Evolutionary conservation across 2,113 vertebrate species (phyloP), one percentile per base, ranked within the genome.

Genomic region (Maccullochella peelii): DNA sequence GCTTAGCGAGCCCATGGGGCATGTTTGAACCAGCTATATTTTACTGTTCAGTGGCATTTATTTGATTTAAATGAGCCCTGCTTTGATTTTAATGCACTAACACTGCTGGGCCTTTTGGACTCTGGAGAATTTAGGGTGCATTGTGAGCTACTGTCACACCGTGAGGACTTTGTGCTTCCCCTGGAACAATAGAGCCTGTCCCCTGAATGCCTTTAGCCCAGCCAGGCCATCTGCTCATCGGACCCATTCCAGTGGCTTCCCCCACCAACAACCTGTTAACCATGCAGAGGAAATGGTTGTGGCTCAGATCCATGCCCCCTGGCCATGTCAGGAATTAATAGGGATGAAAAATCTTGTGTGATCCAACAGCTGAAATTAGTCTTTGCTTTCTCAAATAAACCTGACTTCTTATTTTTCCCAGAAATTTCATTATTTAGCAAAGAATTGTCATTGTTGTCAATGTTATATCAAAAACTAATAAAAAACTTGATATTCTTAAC

Each of bases 191-290:
- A 90, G 90, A 90, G 82, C 33, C 82, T 59, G 84, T 80, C 86
- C 89, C 55, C 61, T 77, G 84, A 85, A 88, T 81, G 83, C 86
- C 81, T 79, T 74, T 12, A 90, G 84, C 65, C 86, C 68, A 59
- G 86, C 80, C 86, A 57, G 70, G 86, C 95, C 95, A 96, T 95
- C 94, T 95, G 95, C 91, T 91, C 83, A 1, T 58, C 75, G n/a
- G 80, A 59, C 40, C 87, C 82, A 93, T 92, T 93, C 90, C 89
- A 70, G 77, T 65, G 87, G 84, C 91, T 76, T 73, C 81, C 91
- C 91, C 93, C 90, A 93, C 87, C 88, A 92, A 82, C 93, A 94
- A 95, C 95, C 95, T 95, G 94, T 95, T 94, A 91, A 61, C 86
- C 71, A 27, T 21, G 67, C 79, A 49, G 49, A 63, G 68, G 25